Conservation (phyloP, 2,888 invertebrate genomes). For the Sminthurides aquaticus region DNA sequence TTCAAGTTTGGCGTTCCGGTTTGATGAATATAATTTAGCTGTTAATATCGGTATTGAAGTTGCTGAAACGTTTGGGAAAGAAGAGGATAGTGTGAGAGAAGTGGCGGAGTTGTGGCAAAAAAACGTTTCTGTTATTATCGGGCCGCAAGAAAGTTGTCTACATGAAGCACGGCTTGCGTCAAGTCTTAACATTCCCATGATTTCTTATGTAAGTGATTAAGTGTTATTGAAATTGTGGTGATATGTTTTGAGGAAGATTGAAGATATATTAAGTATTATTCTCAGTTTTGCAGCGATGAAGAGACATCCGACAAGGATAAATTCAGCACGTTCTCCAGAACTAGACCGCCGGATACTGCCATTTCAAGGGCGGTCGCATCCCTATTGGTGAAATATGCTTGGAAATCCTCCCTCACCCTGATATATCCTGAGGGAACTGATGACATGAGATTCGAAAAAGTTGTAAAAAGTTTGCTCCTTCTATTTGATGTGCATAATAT, state of each 20-base stretch:
- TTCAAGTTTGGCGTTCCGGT: conserved; percentile 43
- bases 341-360: conserved; percentile 85
- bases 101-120: conserved; percentile 76
- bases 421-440: conserved; percentile 38
- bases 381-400: conserved; percentile 73
- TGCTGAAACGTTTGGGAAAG: conserved; percentile 85
- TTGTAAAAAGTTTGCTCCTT: conserved; percentile 39
- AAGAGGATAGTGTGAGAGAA: conserved; percentile 73
- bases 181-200: conserved; percentile 89
- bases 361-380: conserved; percentile 87
- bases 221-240: neutral
- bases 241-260: neutral
- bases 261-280: conserved; percentile 35
- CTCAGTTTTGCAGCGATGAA: conserved; percentile 81
- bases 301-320: conserved; percentile 79
- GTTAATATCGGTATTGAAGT: conserved; percentile 48
- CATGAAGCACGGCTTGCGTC: conserved; percentile 91
- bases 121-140: conserved; percentile 80
- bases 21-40: conserved; percentile 17
- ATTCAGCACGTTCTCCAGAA: conserved; percentile 85
- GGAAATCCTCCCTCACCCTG: conserved; percentile 54
- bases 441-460: conserved; percentile 38
- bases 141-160: conserved; percentile 81
- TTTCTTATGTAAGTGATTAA: conserved; percentile 78
- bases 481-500: conserved; percentile 33